Evolutionary conservation across 92 coral and sea anemone species (phyloP).

Genomic region (Desmophyllum pertusum): DNA sequence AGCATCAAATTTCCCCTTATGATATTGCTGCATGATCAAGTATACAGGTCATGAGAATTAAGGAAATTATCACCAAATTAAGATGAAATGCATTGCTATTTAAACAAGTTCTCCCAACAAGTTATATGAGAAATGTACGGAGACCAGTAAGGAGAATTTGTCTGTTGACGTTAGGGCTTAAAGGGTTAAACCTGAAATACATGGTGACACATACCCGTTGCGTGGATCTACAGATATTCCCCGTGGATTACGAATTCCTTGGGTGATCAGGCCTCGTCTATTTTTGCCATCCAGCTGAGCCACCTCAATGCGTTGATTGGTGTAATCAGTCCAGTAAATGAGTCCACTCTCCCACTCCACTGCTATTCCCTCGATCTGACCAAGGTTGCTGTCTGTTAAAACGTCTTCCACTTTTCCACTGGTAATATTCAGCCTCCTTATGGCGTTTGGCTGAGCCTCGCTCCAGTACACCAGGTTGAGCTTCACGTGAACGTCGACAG

Average conservation of each 20-base stretch:
- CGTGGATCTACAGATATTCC: conserved; percentile 76
- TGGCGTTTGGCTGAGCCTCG: conserved; percentile 36
- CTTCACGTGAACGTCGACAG: conserved; percentile 61
- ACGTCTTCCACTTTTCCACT: conserved; percentile 37
- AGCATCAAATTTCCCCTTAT: no score
- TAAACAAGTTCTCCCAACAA: no score
- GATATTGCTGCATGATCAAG: no score
- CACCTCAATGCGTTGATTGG: conserved; percentile 60
- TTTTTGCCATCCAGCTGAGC: conserved; percentile 66
- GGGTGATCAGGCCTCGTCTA: conserved; percentile 42
- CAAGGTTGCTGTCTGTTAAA: conserved; percentile 25
- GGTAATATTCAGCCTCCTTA: conserved; percentile 50
- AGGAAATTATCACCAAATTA: no score
- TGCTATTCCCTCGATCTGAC: conserved; percentile 71
- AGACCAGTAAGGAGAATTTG: no score
- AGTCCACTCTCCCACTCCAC: conserved; percentile 75
- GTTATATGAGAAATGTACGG: no score
- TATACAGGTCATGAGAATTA: no score
- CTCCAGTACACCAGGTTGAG: conserved; percentile 59
- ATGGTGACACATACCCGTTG: conserved; percentile 59
- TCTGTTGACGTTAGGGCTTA: no score
- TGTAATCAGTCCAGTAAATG: conserved; percentile 77
- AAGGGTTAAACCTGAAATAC: no score
- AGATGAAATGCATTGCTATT: no score
- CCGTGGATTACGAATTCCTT: conserved; percentile 46